Percentiles rank a stretch among this genome's conserved stretches.
phyloP scores from a whole-genome alignment of 2,113 vertebrate species.

The Dasypus novemcinctus region DNA sequence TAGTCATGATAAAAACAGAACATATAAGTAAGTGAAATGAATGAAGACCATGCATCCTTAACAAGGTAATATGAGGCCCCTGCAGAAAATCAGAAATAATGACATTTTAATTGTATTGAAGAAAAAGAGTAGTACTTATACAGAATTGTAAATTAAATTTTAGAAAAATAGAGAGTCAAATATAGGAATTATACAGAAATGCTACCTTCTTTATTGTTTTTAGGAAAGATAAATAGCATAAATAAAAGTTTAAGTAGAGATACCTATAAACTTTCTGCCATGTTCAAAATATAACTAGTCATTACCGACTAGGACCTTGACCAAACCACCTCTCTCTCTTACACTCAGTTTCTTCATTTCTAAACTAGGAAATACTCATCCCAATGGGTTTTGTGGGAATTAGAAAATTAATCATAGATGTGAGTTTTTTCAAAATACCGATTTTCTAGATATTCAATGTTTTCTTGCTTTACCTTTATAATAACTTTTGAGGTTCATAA shows the following conservation, averaged over 20 bases:
- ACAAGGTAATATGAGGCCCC: not conserved
- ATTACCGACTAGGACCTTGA: not conserved
- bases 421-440: not conserved
- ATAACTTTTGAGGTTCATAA: not conserved
- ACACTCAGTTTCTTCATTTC: not conserved
- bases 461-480: not conserved
- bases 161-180: not conserved
- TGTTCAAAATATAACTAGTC: not conserved
- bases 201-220: not conserved
- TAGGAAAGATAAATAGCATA: not conserved
- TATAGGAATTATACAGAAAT: not conserved
- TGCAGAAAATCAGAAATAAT: not conserved
- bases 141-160: not conserved
- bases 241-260: not conserved
- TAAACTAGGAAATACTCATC: not conserved
- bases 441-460: not conserved
- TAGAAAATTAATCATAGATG: not conserved
- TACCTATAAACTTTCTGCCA: not conserved
- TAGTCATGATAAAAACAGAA: not conserved
- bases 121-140: not conserved
- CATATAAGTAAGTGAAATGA: not conserved
- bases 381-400: not conserved
- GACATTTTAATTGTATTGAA: not conserved
- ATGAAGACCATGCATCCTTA: not conserved
- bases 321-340: not conserved